Conservation (phyloP, 2,888 invertebrate genomes). For the Acronicta psi region DNA sequence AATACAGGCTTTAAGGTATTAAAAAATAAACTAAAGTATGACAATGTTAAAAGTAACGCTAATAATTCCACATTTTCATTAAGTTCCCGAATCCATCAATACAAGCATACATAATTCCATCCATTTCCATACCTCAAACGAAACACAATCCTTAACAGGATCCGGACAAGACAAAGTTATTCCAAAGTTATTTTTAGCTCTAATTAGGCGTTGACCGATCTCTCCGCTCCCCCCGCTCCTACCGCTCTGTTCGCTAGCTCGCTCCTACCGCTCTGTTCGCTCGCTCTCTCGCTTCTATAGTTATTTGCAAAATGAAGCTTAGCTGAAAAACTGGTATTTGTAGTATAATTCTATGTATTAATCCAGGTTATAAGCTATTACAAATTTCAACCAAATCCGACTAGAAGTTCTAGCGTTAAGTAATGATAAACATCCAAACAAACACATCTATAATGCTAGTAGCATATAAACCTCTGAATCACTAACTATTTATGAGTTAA, state of each 20-base stretch:
- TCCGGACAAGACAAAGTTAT: constrained; percentile 31
- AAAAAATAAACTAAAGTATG: no score
- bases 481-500: constrained; percentile 55
- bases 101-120: constrained; percentile 1
- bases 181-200: constrained; percentile 48
- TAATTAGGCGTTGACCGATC: constrained; percentile 48
- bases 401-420: no score
- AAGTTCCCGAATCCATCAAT: no score
- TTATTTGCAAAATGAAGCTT: constrained; percentile 60
- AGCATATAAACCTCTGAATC: not conserved
- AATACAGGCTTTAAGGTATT: no score
- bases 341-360: no score
- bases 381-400: no score
- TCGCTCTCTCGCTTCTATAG: constrained; percentile 37
- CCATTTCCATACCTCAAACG: constrained; percentile 5
- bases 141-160: constrained; percentile 10
- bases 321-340: constrained; percentile 64
- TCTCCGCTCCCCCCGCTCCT: not conserved
- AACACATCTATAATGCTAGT: no score
- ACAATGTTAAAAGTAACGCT: no score
- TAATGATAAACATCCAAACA: no score
- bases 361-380: no score
- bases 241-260: not conserved
- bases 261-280: not conserved
- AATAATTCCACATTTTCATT: no score